Evolutionary conservation across 2,113 vertebrate species (phyloP), one percentile per base, ranked within the genome.

Genomic region (Pipra filicauda): DNA sequence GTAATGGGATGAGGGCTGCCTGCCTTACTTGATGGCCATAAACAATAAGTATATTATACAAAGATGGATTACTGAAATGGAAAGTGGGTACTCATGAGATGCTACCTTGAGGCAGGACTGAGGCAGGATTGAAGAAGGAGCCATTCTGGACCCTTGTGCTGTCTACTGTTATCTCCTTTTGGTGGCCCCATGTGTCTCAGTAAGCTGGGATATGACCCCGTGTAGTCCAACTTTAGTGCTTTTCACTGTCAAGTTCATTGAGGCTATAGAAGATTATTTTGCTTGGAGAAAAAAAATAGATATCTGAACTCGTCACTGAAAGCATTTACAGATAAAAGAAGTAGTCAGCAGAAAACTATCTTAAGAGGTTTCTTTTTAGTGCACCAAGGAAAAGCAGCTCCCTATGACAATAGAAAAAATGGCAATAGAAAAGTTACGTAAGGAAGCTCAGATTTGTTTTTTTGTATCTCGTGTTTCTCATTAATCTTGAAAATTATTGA

Each of bases 1-100:
- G 96, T 95, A 96, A 97, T 94, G 93, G 93, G 95, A 97, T 96
- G 96, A 96, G 95, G 94, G 94, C 95, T 96, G 88, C 65, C 83
- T 89, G 79, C 84, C 91, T 91, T 65, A 39, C 88, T 96, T 96
- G 88, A 95, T 95, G 96, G 81, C 88, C 91, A 61, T 82, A 95
- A 96, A 94, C 91, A 96, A 92, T 86, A 94, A 96, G 88, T 73
- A 88, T 96, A 96, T 95, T 95, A 96, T 93, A 96, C 66, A 93
- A 97, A 96, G 91, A 94, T 93, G 94, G 93, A 93, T 97, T 96
- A 96, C 81, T 95, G 95, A 90, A 95, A 92, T 88, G 75, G 95
- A 97, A 97, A 96, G 90, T 88, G 78, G 95, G 93, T 93, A 89
- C 86, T 94, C 85, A 30, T 96, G 94, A 97, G 95, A 95, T 89